These are phyloP conservation scores for Bubo blakistoni DNA, from an alignment of 2,113 vertebrate species.

Conservation along the genomic window DNA sequence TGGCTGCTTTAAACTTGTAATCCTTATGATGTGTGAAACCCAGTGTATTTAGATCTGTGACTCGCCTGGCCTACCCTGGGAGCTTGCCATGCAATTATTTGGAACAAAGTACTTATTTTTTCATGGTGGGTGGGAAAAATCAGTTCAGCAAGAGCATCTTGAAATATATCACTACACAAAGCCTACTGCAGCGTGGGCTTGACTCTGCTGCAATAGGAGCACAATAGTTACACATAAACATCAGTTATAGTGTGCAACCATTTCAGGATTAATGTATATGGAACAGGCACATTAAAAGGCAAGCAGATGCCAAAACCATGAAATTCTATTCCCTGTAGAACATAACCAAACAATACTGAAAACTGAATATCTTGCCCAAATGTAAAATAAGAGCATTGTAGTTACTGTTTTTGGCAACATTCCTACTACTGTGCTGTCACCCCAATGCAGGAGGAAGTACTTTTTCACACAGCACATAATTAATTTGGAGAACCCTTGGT, in stretches of 20 bases:
- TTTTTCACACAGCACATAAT: background rate
- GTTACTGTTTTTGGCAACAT: background rate
- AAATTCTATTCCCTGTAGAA: background rate
- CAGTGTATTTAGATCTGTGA: background rate
- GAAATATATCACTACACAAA: background rate
- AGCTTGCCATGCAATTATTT: background rate
- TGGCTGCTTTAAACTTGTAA: background rate
- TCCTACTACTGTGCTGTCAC: background rate
- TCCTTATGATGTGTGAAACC: background rate
- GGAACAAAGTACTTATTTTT: background rate
- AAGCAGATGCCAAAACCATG: background rate
- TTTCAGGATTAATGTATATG: background rate
- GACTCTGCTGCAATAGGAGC: background rate
- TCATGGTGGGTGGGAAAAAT: background rate
- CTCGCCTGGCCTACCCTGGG: background rate
- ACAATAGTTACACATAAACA: background rate
- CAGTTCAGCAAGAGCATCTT: background rate
- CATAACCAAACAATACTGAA: background rate
- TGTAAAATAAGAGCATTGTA: background rate
- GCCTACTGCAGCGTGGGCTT: background rate
- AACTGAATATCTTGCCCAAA: background rate
- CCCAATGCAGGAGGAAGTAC: background rate
- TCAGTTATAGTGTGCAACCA: background rate
- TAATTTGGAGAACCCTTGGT: background rate
- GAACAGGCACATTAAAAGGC: background rate